A percentile compares a stretch with the other conserved stretches of the same genome.
Conservation (phyloP, 2,113 vertebrate genomes). For the Trichechus manatus region DNA sequence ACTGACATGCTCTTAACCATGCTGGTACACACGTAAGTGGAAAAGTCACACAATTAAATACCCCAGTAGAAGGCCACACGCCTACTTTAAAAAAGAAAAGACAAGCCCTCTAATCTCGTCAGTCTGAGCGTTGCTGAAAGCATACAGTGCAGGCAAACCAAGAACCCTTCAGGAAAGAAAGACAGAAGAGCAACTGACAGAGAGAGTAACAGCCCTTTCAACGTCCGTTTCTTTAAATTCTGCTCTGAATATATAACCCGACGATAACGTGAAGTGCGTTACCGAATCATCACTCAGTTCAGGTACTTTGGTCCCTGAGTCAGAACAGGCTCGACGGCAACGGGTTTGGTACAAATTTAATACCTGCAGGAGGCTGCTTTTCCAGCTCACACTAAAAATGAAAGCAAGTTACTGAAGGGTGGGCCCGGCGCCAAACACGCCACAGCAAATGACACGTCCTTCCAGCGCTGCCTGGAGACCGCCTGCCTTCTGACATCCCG, state of each 20-base stretch:
- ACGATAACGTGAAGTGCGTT: rapidly evolving
- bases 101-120: no score
- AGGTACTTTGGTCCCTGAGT: no score
- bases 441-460: neutral
- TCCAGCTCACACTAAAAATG: no score
- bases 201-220: neutral
- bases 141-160: neutral
- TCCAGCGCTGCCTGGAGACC: neutral
- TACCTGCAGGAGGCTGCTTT: neutral
- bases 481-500: rapidly evolving
- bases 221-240: neutral
- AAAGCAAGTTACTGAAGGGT: no score
- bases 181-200: neutral
- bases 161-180: neutral
- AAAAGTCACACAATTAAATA: neutral
- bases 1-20: constrained; percentile 27
- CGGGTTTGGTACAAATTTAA: no score
- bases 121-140: neutral
- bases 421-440: no score
- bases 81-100: neutral
- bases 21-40: neutral
- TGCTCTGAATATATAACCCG: neutral
- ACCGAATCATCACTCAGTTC: neutral
- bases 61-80: neutral
- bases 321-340: no score